Base-by-base conservation (phyloP, 2,113 vertebrate genomes). In the Zosterops japonicus region DNA sequence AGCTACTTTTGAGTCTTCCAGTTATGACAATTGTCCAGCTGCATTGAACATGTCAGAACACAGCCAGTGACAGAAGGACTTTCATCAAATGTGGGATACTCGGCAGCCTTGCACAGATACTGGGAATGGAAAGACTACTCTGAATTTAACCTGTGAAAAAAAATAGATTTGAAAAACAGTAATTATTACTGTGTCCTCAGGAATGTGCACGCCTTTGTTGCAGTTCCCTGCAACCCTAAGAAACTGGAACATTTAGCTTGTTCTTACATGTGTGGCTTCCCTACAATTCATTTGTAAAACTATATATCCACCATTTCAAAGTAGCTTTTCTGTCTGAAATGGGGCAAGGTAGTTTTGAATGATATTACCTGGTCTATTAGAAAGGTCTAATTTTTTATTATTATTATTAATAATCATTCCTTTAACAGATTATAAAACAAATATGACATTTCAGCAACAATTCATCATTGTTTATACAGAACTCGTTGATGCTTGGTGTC, bases 371-470 rank as follows among this genome's bases (percentile, higher is more conserved):
- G 56, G 74, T 95, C 87, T 97, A 94, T 94, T 98, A 98, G 95
- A 99, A 98, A 99, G 97, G 98, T 97, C 69, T 97, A 77, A 92
- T 97, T 98, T 44, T 86, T 35, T 98, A n/a, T 74, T 83, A 46
- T 99, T 98, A 98, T 93, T 91, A 69, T 83, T 55, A 50, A 80
- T 91, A 91, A 69, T 95, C 97, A 97, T 98, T 97, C 97, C 97
- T 98, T 97, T 98, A 97, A 97, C 98, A 98, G 98, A 97, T 98
- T 98, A 98, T 95, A 98, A 99, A 98, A 98, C 96, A 98, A 98
- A 97, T 93, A 95, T 96, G 98, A 98, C 97, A 97, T 95, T 98
- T 98, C 97, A 97, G 87, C 97, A 98, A 97, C 96, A 97, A 96
- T 97, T 96, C 95, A 92, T 95, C 92, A 57, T 87, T 80, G 61